phyloP scores from a whole-genome alignment of 2,113 vertebrate species.

The Hoplias malabaricus region DNA sequence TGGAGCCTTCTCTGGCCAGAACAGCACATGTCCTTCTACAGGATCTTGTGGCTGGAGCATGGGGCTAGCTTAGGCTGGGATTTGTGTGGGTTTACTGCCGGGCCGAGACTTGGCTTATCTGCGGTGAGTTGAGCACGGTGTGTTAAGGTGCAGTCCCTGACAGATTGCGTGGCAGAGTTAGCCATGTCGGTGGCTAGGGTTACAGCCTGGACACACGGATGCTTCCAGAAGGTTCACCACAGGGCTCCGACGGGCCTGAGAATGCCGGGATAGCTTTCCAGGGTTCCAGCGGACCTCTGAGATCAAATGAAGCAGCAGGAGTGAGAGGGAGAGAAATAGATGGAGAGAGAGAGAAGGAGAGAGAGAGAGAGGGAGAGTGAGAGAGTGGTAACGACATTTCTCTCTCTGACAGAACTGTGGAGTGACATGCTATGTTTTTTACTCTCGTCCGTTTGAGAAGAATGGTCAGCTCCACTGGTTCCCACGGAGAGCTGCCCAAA shows the following conservation, averaged over 20 bases:
- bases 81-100: conserved; percentile 17
- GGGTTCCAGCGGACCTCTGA: conserved; percentile 77
- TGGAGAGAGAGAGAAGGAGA: conserved; percentile 45
- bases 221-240: conserved; percentile 76
- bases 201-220: conserved; percentile 62
- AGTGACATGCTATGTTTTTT: conserved; percentile 56
- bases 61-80: conserved; percentile 8
- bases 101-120: not conserved
- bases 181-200: conserved; percentile 51
- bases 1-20: not conserved
- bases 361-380: conserved; percentile 50
- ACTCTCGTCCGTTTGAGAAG: conserved; percentile 51
- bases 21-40: not conserved
- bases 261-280: conserved; percentile 76
- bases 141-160: conserved; percentile 50
- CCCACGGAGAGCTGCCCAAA: conserved; percentile 69
- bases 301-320: conserved; percentile 78
- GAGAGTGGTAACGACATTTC: conserved; percentile 55
- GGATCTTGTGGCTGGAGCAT: not conserved
- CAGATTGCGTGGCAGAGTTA: conserved; percentile 55
- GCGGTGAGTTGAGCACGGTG: not conserved
- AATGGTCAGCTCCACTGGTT: conserved; percentile 54
- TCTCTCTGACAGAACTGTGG: conserved; percentile 59
- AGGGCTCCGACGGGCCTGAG: conserved; percentile 68
- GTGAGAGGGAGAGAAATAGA: conserved; percentile 8